These are phyloP conservation scores for Etheostoma perlongum DNA, from an alignment of 2,797 vertebrate genomes.

Conservation along the genomic window DNA sequence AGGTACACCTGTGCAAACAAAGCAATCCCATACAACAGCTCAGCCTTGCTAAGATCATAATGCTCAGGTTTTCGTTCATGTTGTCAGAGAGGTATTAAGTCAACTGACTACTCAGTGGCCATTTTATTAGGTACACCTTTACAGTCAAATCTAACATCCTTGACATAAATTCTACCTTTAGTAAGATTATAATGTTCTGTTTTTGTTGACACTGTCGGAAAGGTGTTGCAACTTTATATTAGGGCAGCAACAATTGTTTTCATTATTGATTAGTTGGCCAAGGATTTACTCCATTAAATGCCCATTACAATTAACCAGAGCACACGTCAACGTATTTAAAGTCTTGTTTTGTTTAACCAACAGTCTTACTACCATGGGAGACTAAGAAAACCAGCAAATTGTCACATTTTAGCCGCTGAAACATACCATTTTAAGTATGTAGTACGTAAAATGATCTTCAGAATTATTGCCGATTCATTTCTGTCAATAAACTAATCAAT, in stretches of 20 bases:
- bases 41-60: not conserved
- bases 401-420: not conserved
- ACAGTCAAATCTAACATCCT: too few species aligned
- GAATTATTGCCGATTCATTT: too few species aligned
- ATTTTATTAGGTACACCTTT: too few species aligned
- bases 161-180: not conserved
- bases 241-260: not conserved
- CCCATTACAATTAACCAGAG: not conserved
- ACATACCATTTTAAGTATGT: not conserved
- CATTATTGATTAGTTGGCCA: too few species aligned
- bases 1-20: not conserved
- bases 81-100: not conserved
- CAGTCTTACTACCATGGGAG: not conserved
- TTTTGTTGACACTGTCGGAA: not conserved
- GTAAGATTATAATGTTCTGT: not conserved
- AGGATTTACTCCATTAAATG: not conserved
- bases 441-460: not conserved
- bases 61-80: not conserved
- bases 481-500: too few species aligned
- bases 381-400: not conserved
- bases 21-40: not conserved
- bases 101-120: not conserved
- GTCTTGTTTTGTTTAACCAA: not conserved
- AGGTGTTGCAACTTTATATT: not conserved
- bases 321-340: not conserved